Evolutionary conservation across 2,888 invertebrate species (phyloP).

Genomic region (Tachina fera): DNA sequence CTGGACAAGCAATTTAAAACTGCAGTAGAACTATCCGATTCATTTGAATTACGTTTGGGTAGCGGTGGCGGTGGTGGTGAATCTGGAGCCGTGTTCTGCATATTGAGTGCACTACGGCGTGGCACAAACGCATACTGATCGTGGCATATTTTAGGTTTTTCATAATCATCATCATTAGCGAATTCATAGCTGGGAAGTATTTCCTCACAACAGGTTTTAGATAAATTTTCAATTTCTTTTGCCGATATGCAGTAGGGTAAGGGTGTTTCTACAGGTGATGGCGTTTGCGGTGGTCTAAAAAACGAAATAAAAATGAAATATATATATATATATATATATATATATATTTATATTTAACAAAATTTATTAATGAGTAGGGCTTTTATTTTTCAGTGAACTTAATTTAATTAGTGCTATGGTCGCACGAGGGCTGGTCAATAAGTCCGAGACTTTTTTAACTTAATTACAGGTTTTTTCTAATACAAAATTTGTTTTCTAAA

Average conservation of each 20-base stretch:
- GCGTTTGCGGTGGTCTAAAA: slow-evolving; percentile 65
- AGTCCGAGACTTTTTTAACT: too few species aligned
- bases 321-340: too few species aligned
- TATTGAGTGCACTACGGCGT: slow-evolving; percentile 71
- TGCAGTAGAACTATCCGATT: slow-evolving; percentile 71
- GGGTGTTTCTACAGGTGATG: slow-evolving; percentile 13
- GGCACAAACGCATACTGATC: slow-evolving; percentile 65
- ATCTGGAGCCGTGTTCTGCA: slow-evolving; percentile 73
- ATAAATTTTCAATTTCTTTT: slow-evolving; percentile 69
- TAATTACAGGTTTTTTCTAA: too few species aligned
- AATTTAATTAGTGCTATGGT: too few species aligned
- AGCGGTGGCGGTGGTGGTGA: slow-evolving; percentile 80
- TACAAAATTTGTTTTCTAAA: too few species aligned
- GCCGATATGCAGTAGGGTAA: slow-evolving; percentile 46
- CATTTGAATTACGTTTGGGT: slow-evolving; percentile 78
- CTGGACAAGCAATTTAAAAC: slow-evolving; percentile 60
- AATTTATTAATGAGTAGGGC: too few species aligned
- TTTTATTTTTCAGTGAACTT: background rate
- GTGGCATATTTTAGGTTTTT: slow-evolving; percentile 75
- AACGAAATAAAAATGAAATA: background rate
- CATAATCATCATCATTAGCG: slow-evolving; percentile 74
- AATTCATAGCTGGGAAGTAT: slow-evolving; percentile 59
- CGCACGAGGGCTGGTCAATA: too few species aligned
- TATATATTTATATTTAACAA: too few species aligned
- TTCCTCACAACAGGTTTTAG: slow-evolving; percentile 73